Evolutionary conservation across 2,888 invertebrate species (phyloP), one percentile per base, ranked within the genome.

Genomic region (Acronicta leporina): DNA sequence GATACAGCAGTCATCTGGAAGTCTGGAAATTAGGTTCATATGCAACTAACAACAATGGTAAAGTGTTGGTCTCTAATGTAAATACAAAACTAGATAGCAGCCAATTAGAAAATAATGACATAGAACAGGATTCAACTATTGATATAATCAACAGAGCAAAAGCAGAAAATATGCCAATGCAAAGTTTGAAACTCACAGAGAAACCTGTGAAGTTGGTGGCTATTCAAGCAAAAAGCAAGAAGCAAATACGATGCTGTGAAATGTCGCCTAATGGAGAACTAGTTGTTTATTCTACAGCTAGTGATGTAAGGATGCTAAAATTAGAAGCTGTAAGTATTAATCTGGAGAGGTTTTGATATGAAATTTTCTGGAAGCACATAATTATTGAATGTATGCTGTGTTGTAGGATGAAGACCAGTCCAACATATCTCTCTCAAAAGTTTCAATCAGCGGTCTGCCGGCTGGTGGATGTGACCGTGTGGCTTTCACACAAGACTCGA

Each of bases 281-380:
- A 90, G 94, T 98, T 16, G 96, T 96, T 7, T 98, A 97, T 85
- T 97, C 98, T 0, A 97, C 97, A 0, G 92, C 95, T 27, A 94
- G 87, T 50, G 92, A 96, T 58, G 87, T 97, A 30, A 95, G 97
- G 57, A 91, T 98, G 63, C 96, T 97, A 63, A 95, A 95, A 81
- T 94, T 97, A 69, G 94, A 94, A 66, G 89, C 95, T 66, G 96
- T 96, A 81, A 90, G 91, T 88, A 62, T 52, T 11, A 11, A 35
- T 35, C 1, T 5, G 13, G 1, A 35, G 35, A 35, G 0, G 13
- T 35, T 11, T 5, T 35, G 1, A 10, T 13, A 13, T 35, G 13
- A 5, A 35, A 35, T 5, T 1, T 35, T 0, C 5, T 35, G 13
- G 11, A 35, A 11, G 35, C 13, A 13, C 35, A 35, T 35, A 11